Percentiles rank a stretch among this genome's conserved stretches.
phyloP scores from a whole-genome alignment of 2,797 vertebrate genomes.

The Acanthurus tractus region DNA sequence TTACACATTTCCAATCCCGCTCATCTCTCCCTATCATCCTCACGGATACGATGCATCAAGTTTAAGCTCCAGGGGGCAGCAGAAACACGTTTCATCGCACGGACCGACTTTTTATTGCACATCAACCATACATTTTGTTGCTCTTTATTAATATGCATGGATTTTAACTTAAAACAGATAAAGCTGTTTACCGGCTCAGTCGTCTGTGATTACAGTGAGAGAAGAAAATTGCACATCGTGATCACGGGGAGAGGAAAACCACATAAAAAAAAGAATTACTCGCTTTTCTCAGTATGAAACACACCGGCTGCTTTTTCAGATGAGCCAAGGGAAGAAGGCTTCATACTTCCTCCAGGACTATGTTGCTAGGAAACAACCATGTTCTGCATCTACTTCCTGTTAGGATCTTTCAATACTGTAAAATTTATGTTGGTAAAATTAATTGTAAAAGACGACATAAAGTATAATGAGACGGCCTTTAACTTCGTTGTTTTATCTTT shows the following conservation, averaged over 20 bases:
- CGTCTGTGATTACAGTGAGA: neutral
- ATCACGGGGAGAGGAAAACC: neutral
- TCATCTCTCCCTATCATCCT: too few species aligned
- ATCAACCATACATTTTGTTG: neutral
- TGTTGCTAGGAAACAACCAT: constrained; percentile 15
- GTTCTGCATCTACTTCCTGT: neutral
- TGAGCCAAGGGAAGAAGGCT: neutral
- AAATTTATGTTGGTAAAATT: too few species aligned
- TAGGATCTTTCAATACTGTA: too few species aligned
- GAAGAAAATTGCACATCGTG: neutral
- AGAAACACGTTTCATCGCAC: constrained; percentile 30
- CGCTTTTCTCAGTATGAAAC: neutral
- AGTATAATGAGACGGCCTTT: neutral
- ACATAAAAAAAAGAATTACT: neutral
- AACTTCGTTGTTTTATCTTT: neutral
- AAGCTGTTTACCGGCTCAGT: neutral
- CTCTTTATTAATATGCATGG: neutral
- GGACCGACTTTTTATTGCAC: neutral
- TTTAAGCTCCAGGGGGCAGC: constrained; percentile 66
- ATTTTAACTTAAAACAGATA: neutral
- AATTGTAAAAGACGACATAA: neutral
- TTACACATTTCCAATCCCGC: neutral
- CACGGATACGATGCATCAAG: neutral
- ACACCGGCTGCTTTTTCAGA: neutral
- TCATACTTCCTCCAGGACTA: neutral